These are phyloP conservation scores for Yponomeuta malinellus DNA, from an alignment of 2,888 invertebrate species.

Conservation along the genomic window DNA sequence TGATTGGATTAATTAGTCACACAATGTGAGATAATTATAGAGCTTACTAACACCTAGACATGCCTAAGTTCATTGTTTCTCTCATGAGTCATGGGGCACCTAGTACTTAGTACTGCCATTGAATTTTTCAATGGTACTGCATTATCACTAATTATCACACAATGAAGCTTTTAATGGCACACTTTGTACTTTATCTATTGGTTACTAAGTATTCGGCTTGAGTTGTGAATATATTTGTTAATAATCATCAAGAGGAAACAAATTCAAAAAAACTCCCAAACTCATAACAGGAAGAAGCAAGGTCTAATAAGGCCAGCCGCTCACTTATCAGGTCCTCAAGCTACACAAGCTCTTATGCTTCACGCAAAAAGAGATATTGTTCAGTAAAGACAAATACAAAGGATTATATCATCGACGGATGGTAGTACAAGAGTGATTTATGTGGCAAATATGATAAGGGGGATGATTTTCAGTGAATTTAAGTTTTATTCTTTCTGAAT, in stretches of 20 bases:
- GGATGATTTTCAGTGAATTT: too few relatives aligned
- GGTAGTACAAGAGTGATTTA: too few relatives aligned
- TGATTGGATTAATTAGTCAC: background rate
- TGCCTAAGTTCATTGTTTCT: background rate
- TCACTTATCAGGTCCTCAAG: too few relatives aligned
- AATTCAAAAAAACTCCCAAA: background rate
- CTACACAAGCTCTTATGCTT: too few relatives aligned
- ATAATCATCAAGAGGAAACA: background rate
- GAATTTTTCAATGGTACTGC: too few relatives aligned
- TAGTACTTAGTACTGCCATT: background rate
- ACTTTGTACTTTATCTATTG: background rate
- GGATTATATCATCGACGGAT: too few relatives aligned
- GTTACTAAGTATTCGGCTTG: background rate
- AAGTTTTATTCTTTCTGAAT: too few relatives aligned
- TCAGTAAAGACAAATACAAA: too few relatives aligned
- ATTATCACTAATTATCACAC: background rate
- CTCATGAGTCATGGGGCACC: background rate
- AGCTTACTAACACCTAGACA: background rate
- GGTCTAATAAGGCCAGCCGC: background rate
- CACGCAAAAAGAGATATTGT: too few relatives aligned
- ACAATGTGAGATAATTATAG: constrained; percentile 1
- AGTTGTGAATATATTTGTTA: background rate
- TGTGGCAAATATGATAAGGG: too few relatives aligned
- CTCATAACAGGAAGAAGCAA: background rate
- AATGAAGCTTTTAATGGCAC: constrained; percentile 1